Conservation (phyloP, 2,888 invertebrate genomes). For the Lysandra bellargus region DNA sequence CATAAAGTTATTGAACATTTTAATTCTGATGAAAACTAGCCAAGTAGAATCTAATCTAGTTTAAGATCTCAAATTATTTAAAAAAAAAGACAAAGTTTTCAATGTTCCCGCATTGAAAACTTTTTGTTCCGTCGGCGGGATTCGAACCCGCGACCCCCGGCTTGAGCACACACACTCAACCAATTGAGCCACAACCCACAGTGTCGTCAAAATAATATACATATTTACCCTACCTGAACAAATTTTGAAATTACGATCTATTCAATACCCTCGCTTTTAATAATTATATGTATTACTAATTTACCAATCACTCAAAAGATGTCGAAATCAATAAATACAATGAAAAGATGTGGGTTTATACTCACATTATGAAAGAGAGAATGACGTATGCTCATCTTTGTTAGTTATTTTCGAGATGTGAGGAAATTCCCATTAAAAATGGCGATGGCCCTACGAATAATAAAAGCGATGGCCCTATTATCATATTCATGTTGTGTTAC, state of each 20-base stretch:
- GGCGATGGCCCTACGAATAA: not conserved
- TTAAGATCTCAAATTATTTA: no score
- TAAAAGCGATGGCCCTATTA: not conserved
- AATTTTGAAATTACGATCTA: not conserved
- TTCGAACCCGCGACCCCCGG: no score
- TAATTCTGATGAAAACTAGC: no score
- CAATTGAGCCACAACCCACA: no score
- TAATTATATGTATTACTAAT: not conserved
- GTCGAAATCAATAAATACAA: not conserved
- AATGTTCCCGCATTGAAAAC: no score
- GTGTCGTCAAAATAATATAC: no score
- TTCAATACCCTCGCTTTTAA: not conserved
- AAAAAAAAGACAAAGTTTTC: no score
- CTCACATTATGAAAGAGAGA: slow-evolving; percentile 11
- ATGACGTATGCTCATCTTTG: not conserved
- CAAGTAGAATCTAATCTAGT: no score
- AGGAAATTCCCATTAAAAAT: slow-evolving; percentile 30
- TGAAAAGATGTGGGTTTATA: not conserved
- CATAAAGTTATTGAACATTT: no score
- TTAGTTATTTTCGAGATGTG: slow-evolving; percentile 14
- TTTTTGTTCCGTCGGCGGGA: no score
- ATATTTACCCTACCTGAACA: no score
- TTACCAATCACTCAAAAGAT: not conserved
- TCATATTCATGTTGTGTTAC: slow-evolving; percentile 26
- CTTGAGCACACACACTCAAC: no score